Base-by-base conservation (phyloP, 2,113 vertebrate species). In the Eulemur macaco region DNA sequence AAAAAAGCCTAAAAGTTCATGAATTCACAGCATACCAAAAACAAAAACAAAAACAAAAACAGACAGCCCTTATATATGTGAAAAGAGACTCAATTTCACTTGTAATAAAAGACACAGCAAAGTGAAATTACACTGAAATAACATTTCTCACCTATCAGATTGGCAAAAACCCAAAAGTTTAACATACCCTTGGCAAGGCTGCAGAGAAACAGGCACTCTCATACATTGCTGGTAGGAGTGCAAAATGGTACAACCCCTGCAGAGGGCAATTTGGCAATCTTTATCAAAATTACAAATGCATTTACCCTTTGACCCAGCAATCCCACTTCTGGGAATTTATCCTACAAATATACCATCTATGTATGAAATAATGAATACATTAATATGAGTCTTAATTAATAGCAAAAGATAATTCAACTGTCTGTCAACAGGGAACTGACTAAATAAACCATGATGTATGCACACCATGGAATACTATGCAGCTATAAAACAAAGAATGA, bases 261-360 rank as follows among this genome's bases (percentile, higher is more conserved):
- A 37, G 89, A 93, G 89, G 73, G 21, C 89, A 86, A 93, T 96
- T 96, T 97, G 96, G 83, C 96, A 94, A 54, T 66, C 42, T 50
- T 82, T 69, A 86, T 89, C 42, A 77, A 95, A 91, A 96, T 87
- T 77, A 54, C 39, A 93, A 96, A 94, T 86, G 83, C 50, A 94
- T 96, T 98, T 97, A 96, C 86, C 93, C 96, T 97, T 83, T 95
- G 96, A 96, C 91, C 88, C 82, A 94, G 89, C 63, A 78, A 93
- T 95, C 86, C 45, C 60, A 80, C 93, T 95, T 87, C 64, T 92
- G 93, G 95, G 93, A 91, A 94, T 96, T 89, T 84, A 86, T 86
- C 20, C 91, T 89, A 69, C 50, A 86, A 11, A 58, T 73, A 85
- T 2, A 63, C 4, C 6, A 63, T 25, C 39, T 8, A 80, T 63